Percentiles rank a stretch among this genome's conserved stretches.
Evolutionary conservation across 2,113 vertebrate species (phyloP).

Genomic region (Psilopogon haemacephalus): DNA sequence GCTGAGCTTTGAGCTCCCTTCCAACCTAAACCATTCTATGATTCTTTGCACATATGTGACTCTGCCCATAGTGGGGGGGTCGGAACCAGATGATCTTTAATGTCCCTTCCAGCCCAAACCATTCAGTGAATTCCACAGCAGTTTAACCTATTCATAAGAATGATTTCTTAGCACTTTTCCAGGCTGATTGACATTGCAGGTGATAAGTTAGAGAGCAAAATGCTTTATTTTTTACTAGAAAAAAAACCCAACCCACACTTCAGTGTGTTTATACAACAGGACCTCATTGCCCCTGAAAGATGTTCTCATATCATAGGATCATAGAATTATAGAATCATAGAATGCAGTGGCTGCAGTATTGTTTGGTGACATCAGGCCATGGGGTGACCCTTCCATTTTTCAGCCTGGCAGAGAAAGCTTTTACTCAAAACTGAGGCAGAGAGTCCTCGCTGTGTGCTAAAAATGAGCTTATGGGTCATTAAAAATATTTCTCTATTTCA

Average conservation of each 20-base stretch:
- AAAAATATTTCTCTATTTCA: slow-evolving; percentile 41
- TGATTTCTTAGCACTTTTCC: not conserved
- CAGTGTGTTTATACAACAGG: not conserved
- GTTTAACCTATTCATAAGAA: not conserved
- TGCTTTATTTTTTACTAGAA: not conserved
- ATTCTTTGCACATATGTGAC: too few species aligned
- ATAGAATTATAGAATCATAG: too few species aligned
- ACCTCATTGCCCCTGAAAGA: not conserved
- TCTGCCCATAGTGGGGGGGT: too few species aligned
- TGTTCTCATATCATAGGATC: slow-evolving; percentile 32
- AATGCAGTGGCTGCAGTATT: slow-evolving; percentile 34
- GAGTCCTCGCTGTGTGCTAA: slow-evolving; percentile 7
- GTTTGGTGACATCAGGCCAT: slow-evolving; percentile 27
- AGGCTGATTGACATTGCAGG: not conserved
- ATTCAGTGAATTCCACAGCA: not conserved
- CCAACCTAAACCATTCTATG: too few species aligned
- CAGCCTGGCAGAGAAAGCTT: not conserved
- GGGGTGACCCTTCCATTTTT: slow-evolving; percentile 10
- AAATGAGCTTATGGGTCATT: slow-evolving; percentile 28
- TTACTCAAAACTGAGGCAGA: not conserved
- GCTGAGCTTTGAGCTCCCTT: too few species aligned
- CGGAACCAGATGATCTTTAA: too few species aligned
- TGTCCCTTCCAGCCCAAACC: too few species aligned
- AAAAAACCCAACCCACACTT: not conserved
- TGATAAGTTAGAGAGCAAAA: not conserved